Percentiles rank a stretch among this genome's conserved stretches.
Evolutionary conservation across 1,140 invertebrate species (phyloP).

Genomic region (Luehdorfia chinensis): DNA sequence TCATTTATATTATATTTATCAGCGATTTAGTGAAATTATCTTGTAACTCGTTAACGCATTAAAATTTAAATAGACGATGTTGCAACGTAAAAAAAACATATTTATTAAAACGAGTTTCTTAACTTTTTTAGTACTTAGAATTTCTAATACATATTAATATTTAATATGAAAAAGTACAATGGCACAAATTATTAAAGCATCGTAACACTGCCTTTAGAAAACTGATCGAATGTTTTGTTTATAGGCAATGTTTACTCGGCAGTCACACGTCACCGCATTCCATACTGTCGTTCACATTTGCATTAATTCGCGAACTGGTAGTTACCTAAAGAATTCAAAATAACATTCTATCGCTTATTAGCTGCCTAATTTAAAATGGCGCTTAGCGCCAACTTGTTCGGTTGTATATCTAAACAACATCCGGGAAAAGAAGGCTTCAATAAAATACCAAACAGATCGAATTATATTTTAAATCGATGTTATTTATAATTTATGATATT

Average conservation of each 20-base stretch:
- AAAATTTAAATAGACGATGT: too few species aligned
- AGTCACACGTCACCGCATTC: slow-evolving; percentile 43
- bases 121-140: too few species aligned
- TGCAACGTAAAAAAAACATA: too few species aligned
- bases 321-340: slow-evolving; percentile 44
- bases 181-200: background rate
- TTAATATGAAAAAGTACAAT: too few species aligned
- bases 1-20: too few species aligned
- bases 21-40: too few species aligned
- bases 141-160: too few species aligned
- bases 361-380: slow-evolving; percentile 50
- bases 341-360: slow-evolving; percentile 46
- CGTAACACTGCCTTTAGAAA: slow-evolving; percentile 16
- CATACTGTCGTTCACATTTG: slow-evolving; percentile 43
- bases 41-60: too few species aligned
- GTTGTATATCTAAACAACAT: slow-evolving; percentile 38
- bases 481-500: slow-evolving; percentile 16
- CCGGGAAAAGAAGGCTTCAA: slow-evolving; percentile 39
- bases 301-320: slow-evolving; percentile 57
- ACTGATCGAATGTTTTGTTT: slow-evolving; percentile 32
- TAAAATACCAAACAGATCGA: slow-evolving; percentile 17
- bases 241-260: slow-evolving; percentile 36
- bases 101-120: too few species aligned
- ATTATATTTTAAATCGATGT: slow-evolving; percentile 9
- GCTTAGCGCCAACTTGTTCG: slow-evolving; percentile 40